These are phyloP conservation scores for Pseudopipra pipra DNA, from an alignment of 2,113 vertebrate species.

Conservation along the genomic window DNA sequence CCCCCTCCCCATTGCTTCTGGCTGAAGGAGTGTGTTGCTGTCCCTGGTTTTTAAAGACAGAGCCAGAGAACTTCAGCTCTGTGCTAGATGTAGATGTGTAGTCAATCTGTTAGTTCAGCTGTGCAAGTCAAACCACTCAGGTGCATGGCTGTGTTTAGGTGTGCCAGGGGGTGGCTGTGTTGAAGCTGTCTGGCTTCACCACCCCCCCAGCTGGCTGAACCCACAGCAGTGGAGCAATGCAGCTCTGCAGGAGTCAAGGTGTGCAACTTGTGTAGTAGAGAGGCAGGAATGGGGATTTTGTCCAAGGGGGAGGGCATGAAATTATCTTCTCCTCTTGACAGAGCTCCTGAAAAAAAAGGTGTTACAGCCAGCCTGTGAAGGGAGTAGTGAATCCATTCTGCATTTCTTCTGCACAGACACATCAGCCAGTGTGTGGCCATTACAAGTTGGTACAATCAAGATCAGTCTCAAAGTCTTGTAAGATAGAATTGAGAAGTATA, in stretches of 20 bases:
- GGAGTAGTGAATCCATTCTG: neutral
- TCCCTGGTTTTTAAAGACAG: neutral
- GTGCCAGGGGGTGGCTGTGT: neutral
- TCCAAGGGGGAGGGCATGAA: neutral
- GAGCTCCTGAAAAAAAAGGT: neutral
- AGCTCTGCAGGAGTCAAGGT: neutral
- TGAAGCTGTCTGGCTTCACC: neutral
- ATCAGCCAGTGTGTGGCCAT: neutral
- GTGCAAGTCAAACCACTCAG: neutral
- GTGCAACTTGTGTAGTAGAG: neutral
- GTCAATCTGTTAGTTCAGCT: neutral
- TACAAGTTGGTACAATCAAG: neutral
- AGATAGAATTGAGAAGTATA: neutral
- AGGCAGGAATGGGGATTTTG: neutral
- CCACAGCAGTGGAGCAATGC: neutral
- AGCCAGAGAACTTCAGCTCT: neutral
- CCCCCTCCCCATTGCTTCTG: neutral
- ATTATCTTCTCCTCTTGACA: neutral
- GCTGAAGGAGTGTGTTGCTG: neutral
- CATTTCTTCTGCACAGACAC: neutral
- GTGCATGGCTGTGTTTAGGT: neutral
- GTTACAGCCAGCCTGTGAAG: neutral
- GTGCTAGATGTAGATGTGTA: neutral
- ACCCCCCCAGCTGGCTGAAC: neutral
- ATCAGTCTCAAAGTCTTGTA: neutral